A percentile compares a stretch with the other conserved stretches of the same genome.
Evolutionary conservation across 2,888 invertebrate genomes (phyloP).

Genomic region (Temnothorax rugatulus): DNA sequence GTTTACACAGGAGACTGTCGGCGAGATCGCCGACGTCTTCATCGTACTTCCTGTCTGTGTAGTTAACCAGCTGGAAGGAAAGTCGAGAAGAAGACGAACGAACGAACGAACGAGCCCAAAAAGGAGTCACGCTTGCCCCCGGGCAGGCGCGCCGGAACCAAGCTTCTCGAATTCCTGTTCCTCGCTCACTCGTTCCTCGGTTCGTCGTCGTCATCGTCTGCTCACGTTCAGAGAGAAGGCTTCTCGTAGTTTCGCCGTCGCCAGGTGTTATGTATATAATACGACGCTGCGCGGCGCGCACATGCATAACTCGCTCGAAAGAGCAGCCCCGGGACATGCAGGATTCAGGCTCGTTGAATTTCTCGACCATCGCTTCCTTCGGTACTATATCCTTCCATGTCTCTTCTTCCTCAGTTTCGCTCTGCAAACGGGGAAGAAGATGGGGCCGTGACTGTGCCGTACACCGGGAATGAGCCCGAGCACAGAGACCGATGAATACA

Average conservation of each 20-base stretch:
- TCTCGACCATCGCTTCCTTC: conserved; percentile 36
- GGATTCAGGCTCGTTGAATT: conserved; percentile 51
- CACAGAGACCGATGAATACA: conserved; percentile 7
- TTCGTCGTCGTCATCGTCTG: conserved; percentile 18
- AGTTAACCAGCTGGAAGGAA: conserved; percentile 70
- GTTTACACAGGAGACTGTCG: conserved; percentile 51
- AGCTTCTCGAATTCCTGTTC: conserved; percentile 72
- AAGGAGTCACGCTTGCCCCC: conserved; percentile 61
- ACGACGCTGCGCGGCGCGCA: conserved; percentile 14
- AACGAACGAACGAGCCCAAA: conserved; percentile 44
- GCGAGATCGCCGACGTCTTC: conserved; percentile 47
- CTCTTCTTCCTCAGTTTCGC: neutral
- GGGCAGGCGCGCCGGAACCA: conserved; percentile 66
- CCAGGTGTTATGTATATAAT: conserved; percentile 45
- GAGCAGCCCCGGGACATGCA: conserved; percentile 42
- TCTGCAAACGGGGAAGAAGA: neutral
- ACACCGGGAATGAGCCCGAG: neutral
- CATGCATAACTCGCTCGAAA: conserved; percentile 41
- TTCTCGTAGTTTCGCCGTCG: conserved; percentile 34
- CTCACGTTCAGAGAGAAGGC: conserved; percentile 24
- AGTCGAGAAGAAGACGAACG: conserved; percentile 53
- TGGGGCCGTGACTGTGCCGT: neutral
- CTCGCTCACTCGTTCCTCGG: conserved; percentile 4
- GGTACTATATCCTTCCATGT: conserved; percentile 13
- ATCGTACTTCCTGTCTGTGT: conserved; percentile 62